Evolutionary conservation across 2,888 invertebrate genomes (phyloP).

Genomic region (Aethes cnicana): DNA sequence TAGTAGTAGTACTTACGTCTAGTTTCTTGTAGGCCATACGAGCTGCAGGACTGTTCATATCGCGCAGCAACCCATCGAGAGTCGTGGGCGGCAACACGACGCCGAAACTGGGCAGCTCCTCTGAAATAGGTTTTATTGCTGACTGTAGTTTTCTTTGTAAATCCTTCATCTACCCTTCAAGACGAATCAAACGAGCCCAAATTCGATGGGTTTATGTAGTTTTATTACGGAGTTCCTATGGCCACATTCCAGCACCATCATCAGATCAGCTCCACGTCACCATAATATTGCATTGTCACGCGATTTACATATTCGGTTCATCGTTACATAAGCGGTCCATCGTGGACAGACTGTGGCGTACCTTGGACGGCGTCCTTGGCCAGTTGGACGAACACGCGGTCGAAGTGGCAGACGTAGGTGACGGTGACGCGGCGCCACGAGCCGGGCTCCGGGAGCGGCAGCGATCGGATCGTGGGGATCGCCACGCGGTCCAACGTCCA

Average conservation of each 20-base stretch:
- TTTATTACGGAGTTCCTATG: too few species aligned
- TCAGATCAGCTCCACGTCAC: too few species aligned
- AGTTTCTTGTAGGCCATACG: conserved; percentile 53
- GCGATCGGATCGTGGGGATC: conserved; percentile 45
- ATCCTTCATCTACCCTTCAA: too few species aligned
- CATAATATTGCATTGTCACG: too few species aligned
- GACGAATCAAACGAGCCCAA: too few species aligned
- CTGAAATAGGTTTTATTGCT: conserved; percentile 7
- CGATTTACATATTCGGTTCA: too few species aligned
- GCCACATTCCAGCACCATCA: too few species aligned
- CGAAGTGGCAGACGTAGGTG: conserved; percentile 61
- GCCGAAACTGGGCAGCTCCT: conserved; percentile 52
- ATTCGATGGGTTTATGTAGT: too few species aligned
- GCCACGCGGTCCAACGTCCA: conserved; percentile 68
- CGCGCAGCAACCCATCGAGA: conserved; percentile 49
- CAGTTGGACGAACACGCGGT: conserved; percentile 64
- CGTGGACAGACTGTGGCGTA: conserved; percentile 18
- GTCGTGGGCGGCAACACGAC: conserved; percentile 56
- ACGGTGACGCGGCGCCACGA: conserved; percentile 54
- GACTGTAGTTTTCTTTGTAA: too few species aligned
- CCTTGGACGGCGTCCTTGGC: conserved; percentile 37
- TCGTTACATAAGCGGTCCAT: not conserved
- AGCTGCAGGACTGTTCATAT: conserved; percentile 69
- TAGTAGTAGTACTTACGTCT: conserved; percentile 51
- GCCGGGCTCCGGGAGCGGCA: conserved; percentile 59